Evolutionary conservation across 1,140 invertebrate species (phyloP).

Genomic region (Aphaenogaster rudis): DNA sequence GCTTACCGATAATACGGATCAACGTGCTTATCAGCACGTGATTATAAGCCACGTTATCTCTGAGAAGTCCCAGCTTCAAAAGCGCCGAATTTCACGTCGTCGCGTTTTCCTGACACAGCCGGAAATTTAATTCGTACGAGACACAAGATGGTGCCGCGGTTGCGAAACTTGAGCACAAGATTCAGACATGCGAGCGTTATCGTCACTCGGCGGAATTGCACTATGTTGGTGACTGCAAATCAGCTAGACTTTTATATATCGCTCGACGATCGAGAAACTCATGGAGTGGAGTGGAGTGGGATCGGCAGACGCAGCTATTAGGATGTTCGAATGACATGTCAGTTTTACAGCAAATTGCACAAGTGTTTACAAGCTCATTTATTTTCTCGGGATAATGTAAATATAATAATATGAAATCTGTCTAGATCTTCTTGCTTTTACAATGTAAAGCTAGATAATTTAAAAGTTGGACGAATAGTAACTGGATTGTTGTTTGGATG

Average conservation of each 20-base stretch:
- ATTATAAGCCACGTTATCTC: not conserved
- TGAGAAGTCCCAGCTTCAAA: not conserved
- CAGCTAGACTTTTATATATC: conserved; percentile 68
- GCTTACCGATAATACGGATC: not conserved
- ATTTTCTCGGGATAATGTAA: not conserved
- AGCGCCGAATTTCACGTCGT: not conserved
- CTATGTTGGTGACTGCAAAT: conserved; percentile 21
- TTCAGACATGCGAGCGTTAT: conserved; percentile 17
- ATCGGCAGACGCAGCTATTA: not conserved
- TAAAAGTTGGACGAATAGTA: not conserved
- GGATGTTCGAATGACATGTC: not conserved
- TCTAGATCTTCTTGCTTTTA: not conserved
- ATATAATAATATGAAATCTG: not conserved
- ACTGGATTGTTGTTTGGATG: too few relatives aligned
- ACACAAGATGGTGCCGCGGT: not conserved
- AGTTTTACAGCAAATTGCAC: conserved; percentile 1
- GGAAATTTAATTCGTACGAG: not conserved
- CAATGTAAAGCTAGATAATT: not conserved
- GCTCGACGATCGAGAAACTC: not conserved
- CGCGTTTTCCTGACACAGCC: not conserved
- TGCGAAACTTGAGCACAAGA: conserved; percentile 6
- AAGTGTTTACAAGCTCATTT: conserved; percentile 12
- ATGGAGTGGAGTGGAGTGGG: not conserved
- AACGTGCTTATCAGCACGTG: not conserved
- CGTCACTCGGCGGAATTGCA: conserved; percentile 30